Conservation (phyloP, 2,797 vertebrate genomes). For the Myripristis murdjan region DNA sequence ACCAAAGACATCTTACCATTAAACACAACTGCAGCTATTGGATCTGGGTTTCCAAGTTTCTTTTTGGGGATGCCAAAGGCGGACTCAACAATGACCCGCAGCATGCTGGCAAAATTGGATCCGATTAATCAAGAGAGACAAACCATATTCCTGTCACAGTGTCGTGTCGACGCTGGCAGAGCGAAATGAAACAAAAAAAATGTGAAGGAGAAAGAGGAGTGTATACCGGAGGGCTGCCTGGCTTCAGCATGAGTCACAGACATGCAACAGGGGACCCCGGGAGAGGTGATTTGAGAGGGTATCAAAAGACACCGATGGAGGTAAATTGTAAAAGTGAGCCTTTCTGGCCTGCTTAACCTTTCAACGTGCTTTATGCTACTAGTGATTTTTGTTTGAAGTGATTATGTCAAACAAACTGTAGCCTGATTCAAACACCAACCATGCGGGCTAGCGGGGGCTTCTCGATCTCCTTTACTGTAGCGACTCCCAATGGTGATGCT, state of each 20-base stretch:
- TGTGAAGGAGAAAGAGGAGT: conserved; percentile 18
- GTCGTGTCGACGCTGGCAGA: not conserved
- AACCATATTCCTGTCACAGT: conserved; percentile 38
- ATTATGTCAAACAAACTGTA: not conserved
- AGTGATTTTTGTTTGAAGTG: not conserved
- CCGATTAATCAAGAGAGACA: conserved; percentile 13
- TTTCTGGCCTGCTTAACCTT: not conserved
- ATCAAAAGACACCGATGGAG: not conserved
- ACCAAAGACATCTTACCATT: conserved; percentile 88
- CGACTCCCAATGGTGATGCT: conserved; percentile 15
- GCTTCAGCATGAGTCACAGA: conserved; percentile 44
- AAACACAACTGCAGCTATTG: conserved; percentile 90
- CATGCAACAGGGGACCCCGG: not conserved
- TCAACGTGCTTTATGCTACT: not conserved
- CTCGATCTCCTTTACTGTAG: not conserved
- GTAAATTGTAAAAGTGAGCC: too few relatives aligned
- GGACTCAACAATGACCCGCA: conserved; percentile 93
- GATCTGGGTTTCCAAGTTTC: conserved; percentile 94
- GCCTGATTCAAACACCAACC: not conserved
- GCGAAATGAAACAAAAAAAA: conserved; percentile 47
- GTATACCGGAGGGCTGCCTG: conserved; percentile 9
- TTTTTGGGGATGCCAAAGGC: conserved; percentile 93
- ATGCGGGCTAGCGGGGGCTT: not conserved
- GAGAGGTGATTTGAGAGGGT: not conserved
- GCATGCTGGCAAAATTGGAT: conserved; percentile 82